Percentiles rank a stretch among this genome's conserved stretches.
Conservation (phyloP, 2,113 vertebrate genomes). For the Pelodiscus sinensis region DNA sequence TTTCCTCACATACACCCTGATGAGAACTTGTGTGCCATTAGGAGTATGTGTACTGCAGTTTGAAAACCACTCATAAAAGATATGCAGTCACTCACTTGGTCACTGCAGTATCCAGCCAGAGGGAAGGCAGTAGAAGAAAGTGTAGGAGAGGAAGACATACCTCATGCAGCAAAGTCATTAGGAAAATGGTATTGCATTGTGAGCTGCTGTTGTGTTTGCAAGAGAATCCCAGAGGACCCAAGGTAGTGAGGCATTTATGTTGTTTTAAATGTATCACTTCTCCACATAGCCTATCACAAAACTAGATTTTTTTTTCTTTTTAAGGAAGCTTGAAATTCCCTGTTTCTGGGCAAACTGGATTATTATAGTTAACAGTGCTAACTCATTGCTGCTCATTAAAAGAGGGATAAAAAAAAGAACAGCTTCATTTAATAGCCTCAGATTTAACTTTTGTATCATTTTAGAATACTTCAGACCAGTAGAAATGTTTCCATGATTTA, state of each 20-base stretch:
- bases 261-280: background rate
- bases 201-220: background rate
- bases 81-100: background rate
- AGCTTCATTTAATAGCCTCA: conserved; percentile 1
- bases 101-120: background rate
- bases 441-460: conserved; percentile 9
- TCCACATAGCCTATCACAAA: conserved; percentile 17
- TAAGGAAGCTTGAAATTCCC: conserved; percentile 1
- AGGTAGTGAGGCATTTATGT: background rate
- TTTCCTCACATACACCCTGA: too few relatives aligned
- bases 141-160: background rate
- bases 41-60: too few relatives aligned
- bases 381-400: background rate
- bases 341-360: conserved; percentile 23
- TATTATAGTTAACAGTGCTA: conserved; percentile 18
- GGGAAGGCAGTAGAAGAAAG: background rate
- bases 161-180: background rate
- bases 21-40: too few relatives aligned
- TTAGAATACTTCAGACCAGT: conserved; percentile 2
- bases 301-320: conserved; percentile 10
- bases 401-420: conserved; percentile 23
- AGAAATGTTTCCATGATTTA: conserved; percentile 34
- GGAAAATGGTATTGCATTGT: background rate
- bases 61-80: too few relatives aligned
- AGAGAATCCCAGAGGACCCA: background rate